Base-by-base conservation (phyloP, 2,113 vertebrate species). In the Octodon degus region DNA sequence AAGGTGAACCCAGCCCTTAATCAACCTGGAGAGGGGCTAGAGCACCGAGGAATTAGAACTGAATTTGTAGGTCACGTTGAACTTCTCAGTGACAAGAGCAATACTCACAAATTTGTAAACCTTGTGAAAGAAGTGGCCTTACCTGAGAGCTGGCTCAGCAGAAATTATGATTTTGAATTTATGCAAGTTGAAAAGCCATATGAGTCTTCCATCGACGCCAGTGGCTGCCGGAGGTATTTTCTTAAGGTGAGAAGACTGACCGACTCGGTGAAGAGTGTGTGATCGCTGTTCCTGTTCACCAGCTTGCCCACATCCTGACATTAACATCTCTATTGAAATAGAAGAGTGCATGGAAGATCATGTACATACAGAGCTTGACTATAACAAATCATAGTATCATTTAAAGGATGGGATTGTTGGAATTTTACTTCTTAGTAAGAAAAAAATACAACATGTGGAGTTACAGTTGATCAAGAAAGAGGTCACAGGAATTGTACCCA, bases 151-250 rank as follows among this genome's bases (percentile, higher is more conserved):
- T 99, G 98, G 99, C 99, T 80, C 99, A 99, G 99, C 98, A 98
- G 99, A 98, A 99, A 99, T 98, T 99, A 99, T 91, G 99, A 99
- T 98, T 99, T 99, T 98, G 99, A 99, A 98, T 99, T 99, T 98
- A 99, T 99, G 99, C 99, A 99, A 98, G 99, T 99, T 98, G 99
- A 99, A 98, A 99, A 99, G 98, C 99, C 99, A 76, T 99, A 99
- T 3, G 99, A 99, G 98, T 99, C 99, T 70, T 99, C 99, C 91
- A 99, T 99, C 60, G 99, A 99, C 98, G 99, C 99, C 79, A 99
- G 99, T 22, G 99, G 99, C 97, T 98, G 99, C 93, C 98, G 99
- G 98, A 99, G 99, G 99, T 99, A 99, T 98, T 99, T 99, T 97
- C 99, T 99, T 85, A 99, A 99, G 98, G 99, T 99, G 84, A 99